A percentile compares a stretch with the other conserved stretches of the same genome.
phyloP scores from a whole-genome alignment of 2,797 vertebrate species.

The Gallinago solitaria region DNA sequence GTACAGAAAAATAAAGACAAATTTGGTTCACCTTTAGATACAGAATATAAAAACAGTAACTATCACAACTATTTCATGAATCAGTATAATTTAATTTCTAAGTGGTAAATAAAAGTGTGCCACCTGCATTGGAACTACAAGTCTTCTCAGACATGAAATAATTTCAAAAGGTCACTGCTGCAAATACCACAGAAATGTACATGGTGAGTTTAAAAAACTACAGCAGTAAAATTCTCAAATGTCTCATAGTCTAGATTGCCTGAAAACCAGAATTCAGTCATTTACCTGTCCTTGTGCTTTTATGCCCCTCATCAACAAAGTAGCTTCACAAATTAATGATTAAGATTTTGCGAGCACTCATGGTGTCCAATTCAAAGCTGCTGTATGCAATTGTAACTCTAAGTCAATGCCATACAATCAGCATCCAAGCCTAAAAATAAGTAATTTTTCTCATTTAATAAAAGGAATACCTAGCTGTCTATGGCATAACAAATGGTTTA shows the following conservation, averaged over 20 bases:
- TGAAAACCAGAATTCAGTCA: not conserved
- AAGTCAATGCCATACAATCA: not conserved
- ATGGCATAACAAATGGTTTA: not conserved
- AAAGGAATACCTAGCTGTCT: not conserved
- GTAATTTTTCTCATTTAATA: not conserved
- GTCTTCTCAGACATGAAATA: not conserved
- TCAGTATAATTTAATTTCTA: not conserved
- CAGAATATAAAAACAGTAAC: not conserved
- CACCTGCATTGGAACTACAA: not conserved
- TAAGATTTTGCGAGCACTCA: not conserved
- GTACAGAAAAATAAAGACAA: not conserved
- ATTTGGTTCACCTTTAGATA: not conserved
- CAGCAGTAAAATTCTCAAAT: not conserved
- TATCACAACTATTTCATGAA: not conserved
- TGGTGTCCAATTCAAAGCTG: not conserved
- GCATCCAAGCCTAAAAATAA: not conserved
- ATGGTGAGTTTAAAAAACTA: not conserved
- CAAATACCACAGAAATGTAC: not conserved
- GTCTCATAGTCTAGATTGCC: not conserved
- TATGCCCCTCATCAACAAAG: not conserved
- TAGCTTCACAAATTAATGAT: not conserved
- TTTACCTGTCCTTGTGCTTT: not conserved
- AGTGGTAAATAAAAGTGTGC: not conserved
- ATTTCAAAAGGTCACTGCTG: not conserved
- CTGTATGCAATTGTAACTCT: not conserved